Base-by-base conservation (phyloP, 1,140 invertebrate genomes). In the Polypedilum pembai region DNA sequence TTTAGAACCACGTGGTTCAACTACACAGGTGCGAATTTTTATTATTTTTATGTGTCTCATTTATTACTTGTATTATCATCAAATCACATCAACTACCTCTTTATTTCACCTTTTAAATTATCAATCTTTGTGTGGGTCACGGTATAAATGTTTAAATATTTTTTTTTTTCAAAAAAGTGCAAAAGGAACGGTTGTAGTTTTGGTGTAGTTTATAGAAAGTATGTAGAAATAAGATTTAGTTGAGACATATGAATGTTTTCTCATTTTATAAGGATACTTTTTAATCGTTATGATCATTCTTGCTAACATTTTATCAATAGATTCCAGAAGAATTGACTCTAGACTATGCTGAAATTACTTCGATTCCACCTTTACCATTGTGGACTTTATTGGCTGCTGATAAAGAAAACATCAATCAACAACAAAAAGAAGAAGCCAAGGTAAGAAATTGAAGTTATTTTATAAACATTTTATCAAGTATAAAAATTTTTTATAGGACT, bases 351-450 rank as follows among this genome's bases (percentile, higher is more conserved):
- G 97, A 99, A 82, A 92, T 99, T 74, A 94, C 92, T 2, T 95
- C 95, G 3, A 98, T 99, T 76, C 94, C 97, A 7, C 96, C 98
- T 0, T 82, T 99, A 21, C 98, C 98, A 2, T 83, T 99, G 10
- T 99, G 96, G 92, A 95, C 95, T 1, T 84, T 99, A 0, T 83
- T 99, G 0, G 92, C 94, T 40, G 95, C 96, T 3, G 98, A 99
- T 80, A 91, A 94, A 76, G 94, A 96, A 81, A 88, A 84, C 33
- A 81, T 86, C 1, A 84, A 85, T 41, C 85, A 87, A 80, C 82
- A 83, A 56, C 65, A 77, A 75, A 80, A 84, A 72, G 85, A 86
- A 75, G 84, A 85, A 76, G 84, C 84, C 74, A 86, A 87, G 84
- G 83, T 85, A 74, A 74, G 75, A 76, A 75, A 75, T 65, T 69